Evolutionary conservation across 2,113 vertebrate species (phyloP), one percentile per base, ranked within the genome.

Genomic region (Mesembrinibis cayennensis): DNA sequence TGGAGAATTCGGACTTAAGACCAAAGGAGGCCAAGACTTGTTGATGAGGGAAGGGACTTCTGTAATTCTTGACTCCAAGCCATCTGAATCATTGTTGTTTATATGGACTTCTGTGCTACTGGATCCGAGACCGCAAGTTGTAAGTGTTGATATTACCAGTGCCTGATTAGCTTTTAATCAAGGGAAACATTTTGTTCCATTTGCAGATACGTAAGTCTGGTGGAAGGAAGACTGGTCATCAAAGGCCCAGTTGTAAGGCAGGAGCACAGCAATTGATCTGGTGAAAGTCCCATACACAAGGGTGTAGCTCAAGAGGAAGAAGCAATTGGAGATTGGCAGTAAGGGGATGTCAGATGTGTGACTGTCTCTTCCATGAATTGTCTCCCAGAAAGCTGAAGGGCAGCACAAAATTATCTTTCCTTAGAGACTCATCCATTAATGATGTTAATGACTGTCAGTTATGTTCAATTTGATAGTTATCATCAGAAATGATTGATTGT

Each of bases 341-440:
- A 29, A 73, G 18, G 16, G 18, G 30, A 16, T 38, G 45, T 50
- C 55, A 78, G 5, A 66, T 29, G 11, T 38, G 30, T 29, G 32
- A 10, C 36, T 53, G 18, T 52, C 45, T 93, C 50, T 58, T 82
- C 72, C 42, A 44, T 40, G 38, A 63, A 5, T 30, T 66, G 63
- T 73, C 44, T 87, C 66, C 55, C 82, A 74, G 78, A 74, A 91
- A 85, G 55, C 56, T 85, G 95, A 90, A 97, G 85, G 94, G 91
- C 95, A 95, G 82, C 50, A 67, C 38, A 30, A 50, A 82, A 88
- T 94, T 32, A 12, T n/a, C 84, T 71, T 67, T 84, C 59, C 56
- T 44, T 29, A n/a, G 84, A 71, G 73, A 16, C 15, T 89, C 81
- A 71, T 87, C 50, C 65, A 62, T 87, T 85, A 79, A 38, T 67